Conservation (phyloP, 2,113 vertebrate species). For the Chionodraco myersi region DNA sequence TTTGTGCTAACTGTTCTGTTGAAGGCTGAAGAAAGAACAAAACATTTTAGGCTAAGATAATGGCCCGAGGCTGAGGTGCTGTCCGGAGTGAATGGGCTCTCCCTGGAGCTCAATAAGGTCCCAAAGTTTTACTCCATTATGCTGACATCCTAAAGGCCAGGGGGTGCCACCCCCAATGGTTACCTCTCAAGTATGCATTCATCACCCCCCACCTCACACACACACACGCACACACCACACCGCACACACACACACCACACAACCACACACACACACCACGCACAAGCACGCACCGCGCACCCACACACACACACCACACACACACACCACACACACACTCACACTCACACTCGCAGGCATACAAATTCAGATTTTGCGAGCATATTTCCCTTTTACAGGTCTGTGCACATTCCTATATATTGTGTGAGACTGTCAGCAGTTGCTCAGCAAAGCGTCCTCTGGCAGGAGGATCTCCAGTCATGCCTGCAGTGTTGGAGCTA, state of each 20-base stretch:
- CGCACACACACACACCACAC: no score
- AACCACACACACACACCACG: no score
- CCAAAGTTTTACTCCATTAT: slow-evolving; percentile 76
- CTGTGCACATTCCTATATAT: slow-evolving; percentile 25
- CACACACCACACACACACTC: slow-evolving; percentile 11
- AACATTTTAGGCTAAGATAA: slow-evolving; percentile 74
- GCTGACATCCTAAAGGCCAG: slow-evolving; percentile 73
- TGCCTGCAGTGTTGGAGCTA: background rate
- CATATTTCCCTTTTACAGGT: background rate
- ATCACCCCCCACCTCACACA: slow-evolving; percentile 37
- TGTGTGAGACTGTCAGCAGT: slow-evolving; percentile 16
- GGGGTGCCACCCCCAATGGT: slow-evolving; percentile 73
- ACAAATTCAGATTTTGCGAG: background rate
- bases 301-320: slow-evolving; percentile 22
- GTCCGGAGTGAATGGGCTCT: slow-evolving; percentile 72
- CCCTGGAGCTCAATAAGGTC: slow-evolving; percentile 74
- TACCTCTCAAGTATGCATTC: slow-evolving; percentile 72
- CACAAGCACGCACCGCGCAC: slow-evolving; percentile 3
- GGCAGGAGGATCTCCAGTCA: slow-evolving; percentile 27
- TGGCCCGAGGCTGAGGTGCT: slow-evolving; percentile 57
- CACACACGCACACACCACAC: no score
- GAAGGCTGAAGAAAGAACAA: slow-evolving; percentile 63
- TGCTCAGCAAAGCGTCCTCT: slow-evolving; percentile 3
- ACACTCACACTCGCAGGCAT: background rate
- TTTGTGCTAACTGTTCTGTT: slow-evolving; percentile 56